Conservation (phyloP, 2,888 invertebrate genomes). For the Busseola fusca region DNA sequence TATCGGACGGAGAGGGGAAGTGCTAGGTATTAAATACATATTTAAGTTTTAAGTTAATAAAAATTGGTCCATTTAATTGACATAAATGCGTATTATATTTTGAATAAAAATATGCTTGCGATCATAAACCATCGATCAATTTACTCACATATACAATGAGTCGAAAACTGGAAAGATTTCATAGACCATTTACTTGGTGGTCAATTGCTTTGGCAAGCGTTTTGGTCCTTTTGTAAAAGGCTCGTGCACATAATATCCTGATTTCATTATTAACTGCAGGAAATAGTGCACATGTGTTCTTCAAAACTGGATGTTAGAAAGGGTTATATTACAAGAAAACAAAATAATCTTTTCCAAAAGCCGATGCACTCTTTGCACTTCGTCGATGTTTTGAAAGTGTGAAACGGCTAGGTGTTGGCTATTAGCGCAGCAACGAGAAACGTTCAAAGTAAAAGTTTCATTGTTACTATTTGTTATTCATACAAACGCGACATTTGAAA, state of each 20-base stretch:
- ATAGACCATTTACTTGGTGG: no score
- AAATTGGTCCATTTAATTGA: neutral
- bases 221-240: neutral
- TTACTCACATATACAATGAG: neutral
- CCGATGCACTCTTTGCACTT: conserved; percentile 10
- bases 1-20: neutral
- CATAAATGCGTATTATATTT: neutral
- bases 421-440: conserved; percentile 36
- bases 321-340: neutral
- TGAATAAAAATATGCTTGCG: neutral
- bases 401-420: conserved; percentile 8
- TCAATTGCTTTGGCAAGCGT: no score
- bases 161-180: neutral
- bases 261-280: neutral
- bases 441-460: conserved; percentile 38
- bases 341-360: neutral
- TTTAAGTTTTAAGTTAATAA: no score
- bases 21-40: neutral
- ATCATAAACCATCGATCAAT: neutral
- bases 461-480: conserved; percentile 34
- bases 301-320: neutral
- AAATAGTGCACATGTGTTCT: neutral
- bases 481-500: conserved; percentile 25
- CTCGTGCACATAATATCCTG: neutral
- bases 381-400: conserved; percentile 38